Evolutionary conservation across 2,113 vertebrate genomes (phyloP), one percentile per base, ranked within the genome.

Genomic region (Lophius piscatorius): DNA sequence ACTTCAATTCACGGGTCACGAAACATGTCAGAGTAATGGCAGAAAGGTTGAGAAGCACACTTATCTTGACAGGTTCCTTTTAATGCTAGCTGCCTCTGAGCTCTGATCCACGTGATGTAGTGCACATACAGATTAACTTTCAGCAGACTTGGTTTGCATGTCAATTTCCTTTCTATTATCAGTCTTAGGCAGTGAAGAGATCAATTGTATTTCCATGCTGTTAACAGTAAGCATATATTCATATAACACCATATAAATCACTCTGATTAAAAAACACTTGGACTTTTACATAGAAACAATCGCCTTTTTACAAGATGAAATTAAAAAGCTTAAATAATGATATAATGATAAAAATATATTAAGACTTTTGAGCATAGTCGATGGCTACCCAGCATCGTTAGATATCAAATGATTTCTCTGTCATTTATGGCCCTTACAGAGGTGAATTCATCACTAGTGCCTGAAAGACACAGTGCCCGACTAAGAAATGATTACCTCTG

Each of bases 401-500:
- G 74, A 84, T 66, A 59, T 80, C 74, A 89, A 89, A 88, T 79
- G 61, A 92, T 91, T 91, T 90, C 78, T 85, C 77, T 55, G 85
- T 91, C 89, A 90, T 92, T 91, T 92, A 85, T 81, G 88, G 80
- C 89, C 76, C 60, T 91, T 92, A 92, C 92, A 92, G 89, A 95
- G 91, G 91, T 91, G 90, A 93, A 87, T 95, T 89, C 83, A 91
- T 93, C 91, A 92, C 74, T 74, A 55, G 67, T 47, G 78, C 82
- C 87, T 94, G 89, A 95, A 94, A 92, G 92, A 91, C 66, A 50
- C 57, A 58, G 76, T 89, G 84, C 83, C 88, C 91, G 82, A 73
- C 87, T 91, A 92, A 92, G 74, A 90, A 94, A 92, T 91, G 89
- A 93, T 95, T 92, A 92, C 86, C 88, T 80, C 85, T 86, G 87